Evolutionary conservation across 2,888 invertebrate species (phyloP), one percentile per base, ranked within the genome.

Genomic region (Protophormia terraenovae): DNA sequence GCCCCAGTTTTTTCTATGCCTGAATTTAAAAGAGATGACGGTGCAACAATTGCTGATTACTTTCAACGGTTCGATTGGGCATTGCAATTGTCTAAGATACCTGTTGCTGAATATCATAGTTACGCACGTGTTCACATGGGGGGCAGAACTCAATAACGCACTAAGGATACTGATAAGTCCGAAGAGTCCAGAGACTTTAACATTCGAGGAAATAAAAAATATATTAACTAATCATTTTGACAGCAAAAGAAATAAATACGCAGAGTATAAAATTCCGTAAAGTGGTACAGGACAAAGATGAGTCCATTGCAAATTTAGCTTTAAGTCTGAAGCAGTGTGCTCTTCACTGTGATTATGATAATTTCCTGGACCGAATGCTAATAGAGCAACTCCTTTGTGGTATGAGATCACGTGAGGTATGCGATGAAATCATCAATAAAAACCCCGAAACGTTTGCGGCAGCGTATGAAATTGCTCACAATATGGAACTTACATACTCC

Each of bases 41-140:
- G 14, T 38, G 38, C 38, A 38, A 12, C 38, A 2, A 12, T 38
- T 12, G 38, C 38, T 12, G 38, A 38, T 12, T 38, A 38, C 12
- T 38, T 38, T 38, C 14, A 38, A 38, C 38, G 38, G 10, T 38
- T 38, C 12, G 38, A 38, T 14, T 38, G 38, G 38, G 38, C 38
- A 29, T 81, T 84, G 12, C 10, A 71, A 29, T 3, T 81, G 6
- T 71, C 76, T n/a, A 84, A 82, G 38, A 72, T 83, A 27, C 8
- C 29, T 1, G 60, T 14, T 0, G 22, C 29, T 12, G 64, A 75
- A 22, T 47, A 71, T 19, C 69, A 75, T 14, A 73, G 71, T 16
- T 86, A 60, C n/a, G 78, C 75, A 38, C 78, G 75, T 16, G 82
- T 86, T 3, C 64, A 86, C 24, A 84, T 84, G 79, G 79, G n/a